phyloP scores from a whole-genome alignment of 1,140 invertebrate genomes.

The Drosophila erecta region DNA sequence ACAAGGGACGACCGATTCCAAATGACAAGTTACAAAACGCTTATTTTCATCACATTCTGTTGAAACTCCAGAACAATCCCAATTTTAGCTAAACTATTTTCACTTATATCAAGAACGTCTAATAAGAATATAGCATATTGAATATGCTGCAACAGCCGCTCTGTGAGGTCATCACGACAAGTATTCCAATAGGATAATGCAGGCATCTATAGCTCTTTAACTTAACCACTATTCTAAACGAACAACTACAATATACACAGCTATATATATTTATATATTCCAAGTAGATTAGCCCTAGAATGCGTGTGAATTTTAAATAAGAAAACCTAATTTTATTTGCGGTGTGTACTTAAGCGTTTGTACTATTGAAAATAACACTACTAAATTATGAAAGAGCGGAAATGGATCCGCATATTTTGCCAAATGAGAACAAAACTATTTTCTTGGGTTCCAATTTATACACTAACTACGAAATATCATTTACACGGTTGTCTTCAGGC shows the following conservation, averaged over 20 bases:
- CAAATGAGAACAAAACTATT: slow-evolving; percentile 57
- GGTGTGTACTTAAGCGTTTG: slow-evolving; percentile 46
- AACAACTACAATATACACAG: slow-evolving; percentile 33
- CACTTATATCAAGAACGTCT: slow-evolving; percentile 10
- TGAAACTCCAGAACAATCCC: slow-evolving; percentile 26
- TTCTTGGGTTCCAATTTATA: slow-evolving; percentile 47
- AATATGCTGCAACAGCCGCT: slow-evolving; percentile 50
- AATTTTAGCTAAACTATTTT: slow-evolving; percentile 38
- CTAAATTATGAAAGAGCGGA: slow-evolving; percentile 13
- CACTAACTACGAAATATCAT: slow-evolving; percentile 51
- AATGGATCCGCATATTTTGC: slow-evolving; percentile 53
- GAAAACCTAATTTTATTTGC: slow-evolving; percentile 48
- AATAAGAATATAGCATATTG: slow-evolving; percentile 20
- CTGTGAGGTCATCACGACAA: slow-evolving; percentile 55
- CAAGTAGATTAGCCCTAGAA: slow-evolving; percentile 42
- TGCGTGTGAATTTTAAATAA: slow-evolving; percentile 53
- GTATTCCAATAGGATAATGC: slow-evolving; percentile 67
- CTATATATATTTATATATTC: slow-evolving; percentile 52
- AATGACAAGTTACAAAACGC: slow-evolving; percentile 59
- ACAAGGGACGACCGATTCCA: slow-evolving; percentile 31
- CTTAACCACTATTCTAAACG: slow-evolving; percentile 30
- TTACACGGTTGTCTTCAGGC: slow-evolving; percentile 41
- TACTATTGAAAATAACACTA: slow-evolving; percentile 21
- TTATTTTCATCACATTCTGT: slow-evolving; percentile 29
- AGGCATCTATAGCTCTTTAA: slow-evolving; percentile 38